Evolutionary conservation across 1,140 invertebrate genomes (phyloP).

Genomic region (Piezodorus guildinii): DNA sequence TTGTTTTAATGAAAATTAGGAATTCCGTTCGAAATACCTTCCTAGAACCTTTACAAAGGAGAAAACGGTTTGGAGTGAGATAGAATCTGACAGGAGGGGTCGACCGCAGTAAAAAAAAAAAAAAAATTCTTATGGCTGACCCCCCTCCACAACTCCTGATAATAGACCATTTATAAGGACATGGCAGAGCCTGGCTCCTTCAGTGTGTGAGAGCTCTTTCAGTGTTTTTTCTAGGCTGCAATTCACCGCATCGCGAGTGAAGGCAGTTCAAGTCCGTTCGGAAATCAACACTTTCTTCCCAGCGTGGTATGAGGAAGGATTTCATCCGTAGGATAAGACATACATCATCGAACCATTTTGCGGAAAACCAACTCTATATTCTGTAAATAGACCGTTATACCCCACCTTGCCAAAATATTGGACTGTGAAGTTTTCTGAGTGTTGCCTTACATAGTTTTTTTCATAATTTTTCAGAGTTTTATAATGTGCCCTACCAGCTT

Average conservation of each 20-base stretch:
- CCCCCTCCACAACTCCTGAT: too few species aligned
- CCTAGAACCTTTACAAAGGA: too few species aligned
- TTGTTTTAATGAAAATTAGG: too few species aligned
- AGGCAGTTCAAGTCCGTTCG: background rate
- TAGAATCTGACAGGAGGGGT: too few species aligned
- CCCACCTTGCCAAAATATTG: background rate
- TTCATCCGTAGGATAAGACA: slow-evolving; percentile 31
- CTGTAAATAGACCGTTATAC: background rate
- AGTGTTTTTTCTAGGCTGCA: background rate
- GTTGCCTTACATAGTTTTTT: background rate
- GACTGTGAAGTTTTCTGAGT: background rate
- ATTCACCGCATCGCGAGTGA: background rate
- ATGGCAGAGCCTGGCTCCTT: too few species aligned
- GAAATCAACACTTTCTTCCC: background rate
- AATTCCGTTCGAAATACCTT: too few species aligned
- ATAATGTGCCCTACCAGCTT: background rate
- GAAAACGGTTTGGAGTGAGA: too few species aligned
- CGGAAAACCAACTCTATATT: slow-evolving; percentile 25
- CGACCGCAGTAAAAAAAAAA: too few species aligned
- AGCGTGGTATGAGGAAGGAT: slow-evolving; percentile 31
- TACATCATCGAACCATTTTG: slow-evolving; percentile 32
- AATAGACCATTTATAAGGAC: too few species aligned
- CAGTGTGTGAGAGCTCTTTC: background rate
- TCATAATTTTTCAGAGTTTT: background rate
- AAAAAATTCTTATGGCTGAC: too few species aligned